phyloP scores from a whole-genome alignment of 2,797 vertebrate species.

The Rhinatrema bivittatum region DNA sequence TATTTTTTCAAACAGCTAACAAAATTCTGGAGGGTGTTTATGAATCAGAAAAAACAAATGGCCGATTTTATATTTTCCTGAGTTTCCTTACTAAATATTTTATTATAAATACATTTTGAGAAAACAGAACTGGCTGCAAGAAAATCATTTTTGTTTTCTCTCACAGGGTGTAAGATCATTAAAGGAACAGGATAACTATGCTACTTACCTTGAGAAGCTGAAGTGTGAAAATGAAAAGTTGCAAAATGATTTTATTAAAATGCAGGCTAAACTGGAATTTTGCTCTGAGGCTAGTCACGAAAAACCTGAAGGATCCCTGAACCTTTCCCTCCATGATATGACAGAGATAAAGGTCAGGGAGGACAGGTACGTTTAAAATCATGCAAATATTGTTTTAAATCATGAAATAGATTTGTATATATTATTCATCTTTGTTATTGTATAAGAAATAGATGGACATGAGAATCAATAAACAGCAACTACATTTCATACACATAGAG shows the following conservation, averaged over 20 bases:
- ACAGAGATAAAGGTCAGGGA: constrained; percentile 28
- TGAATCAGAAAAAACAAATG: no score
- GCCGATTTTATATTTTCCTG: no score
- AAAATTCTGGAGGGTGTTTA: no score
- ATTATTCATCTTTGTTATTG: no score
- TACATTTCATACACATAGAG: no score
- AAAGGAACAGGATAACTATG: constrained; percentile 29
- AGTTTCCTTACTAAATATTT: no score
- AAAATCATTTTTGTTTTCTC: constrained; percentile 25
- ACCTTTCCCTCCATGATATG: constrained; percentile 11
- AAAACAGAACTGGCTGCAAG: constrained; percentile 15
- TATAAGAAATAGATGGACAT: no score
- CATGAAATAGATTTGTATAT: constrained; percentile 1
- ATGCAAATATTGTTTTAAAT: constrained; percentile 14
- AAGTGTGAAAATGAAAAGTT: constrained; percentile 39
- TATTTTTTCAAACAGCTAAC: no score
- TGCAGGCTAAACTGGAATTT: constrained; percentile 21
- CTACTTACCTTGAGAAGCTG: constrained; percentile 22
- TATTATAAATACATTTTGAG: no score
- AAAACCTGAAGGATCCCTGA: constrained; percentile 13
- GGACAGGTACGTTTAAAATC: constrained; percentile 36
- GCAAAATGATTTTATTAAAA: constrained; percentile 30
- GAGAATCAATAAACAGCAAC: no score
- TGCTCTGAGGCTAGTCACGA: constrained; percentile 5
- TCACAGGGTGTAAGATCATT: constrained; percentile 38